phyloP scores from a whole-genome alignment of 2,888 invertebrate species.

The Nebria salina region DNA sequence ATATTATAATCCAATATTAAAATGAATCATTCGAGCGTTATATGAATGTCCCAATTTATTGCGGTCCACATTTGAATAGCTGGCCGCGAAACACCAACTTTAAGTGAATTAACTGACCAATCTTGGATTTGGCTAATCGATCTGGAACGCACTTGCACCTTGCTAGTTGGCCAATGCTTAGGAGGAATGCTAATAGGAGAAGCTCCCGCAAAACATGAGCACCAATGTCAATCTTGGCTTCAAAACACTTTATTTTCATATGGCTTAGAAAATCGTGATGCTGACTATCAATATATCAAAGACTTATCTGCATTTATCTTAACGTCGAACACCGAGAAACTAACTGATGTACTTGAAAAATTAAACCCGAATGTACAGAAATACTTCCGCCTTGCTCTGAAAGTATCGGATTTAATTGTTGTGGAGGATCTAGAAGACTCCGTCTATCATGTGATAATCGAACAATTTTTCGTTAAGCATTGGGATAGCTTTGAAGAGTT shows the following conservation, averaged over 20 bases:
- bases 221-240: slow-evolving; percentile 62
- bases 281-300: slow-evolving; percentile 38
- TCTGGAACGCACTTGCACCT: slow-evolving; percentile 68
- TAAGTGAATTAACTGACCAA: slow-evolving; percentile 62
- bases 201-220: slow-evolving; percentile 62
- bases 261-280: slow-evolving; percentile 55
- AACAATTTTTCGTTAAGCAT: slow-evolving; percentile 42
- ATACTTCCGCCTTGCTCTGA: slow-evolving; percentile 29
- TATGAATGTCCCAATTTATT: slow-evolving; percentile 46
- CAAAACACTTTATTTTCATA: slow-evolving; percentile 60
- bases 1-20: too few species aligned
- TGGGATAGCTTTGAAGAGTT: slow-evolving; percentile 44
- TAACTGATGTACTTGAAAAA: slow-evolving; percentile 23
- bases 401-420: slow-evolving; percentile 16
- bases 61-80: background rate
- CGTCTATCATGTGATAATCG: slow-evolving; percentile 34
- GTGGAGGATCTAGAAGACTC: slow-evolving; percentile 36
- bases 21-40: too few species aligned
- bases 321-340: slow-evolving; percentile 34
- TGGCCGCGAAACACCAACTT: slow-evolving; percentile 65
- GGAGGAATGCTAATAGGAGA: slow-evolving; percentile 67
- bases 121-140: slow-evolving; percentile 70
- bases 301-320: slow-evolving; percentile 27
- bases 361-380: slow-evolving; percentile 33
- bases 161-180: slow-evolving; percentile 69